These are phyloP conservation scores for Pemphredon lugubris DNA, from an alignment of 2,888 invertebrate genomes.

Conservation along the genomic window DNA sequence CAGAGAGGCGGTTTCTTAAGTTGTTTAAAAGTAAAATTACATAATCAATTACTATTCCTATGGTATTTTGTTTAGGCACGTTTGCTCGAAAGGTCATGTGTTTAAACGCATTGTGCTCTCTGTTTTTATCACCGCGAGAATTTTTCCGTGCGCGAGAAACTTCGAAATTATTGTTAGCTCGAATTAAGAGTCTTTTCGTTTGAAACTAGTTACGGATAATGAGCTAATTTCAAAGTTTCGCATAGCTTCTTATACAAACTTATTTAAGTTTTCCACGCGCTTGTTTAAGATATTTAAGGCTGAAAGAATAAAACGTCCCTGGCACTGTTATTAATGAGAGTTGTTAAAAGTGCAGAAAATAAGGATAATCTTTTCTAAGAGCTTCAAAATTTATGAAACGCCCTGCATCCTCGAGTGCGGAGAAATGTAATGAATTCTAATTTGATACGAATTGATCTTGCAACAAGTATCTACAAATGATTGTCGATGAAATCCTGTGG, in stretches of 20 bases:
- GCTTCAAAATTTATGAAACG: not conserved
- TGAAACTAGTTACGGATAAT: conserved; percentile 37
- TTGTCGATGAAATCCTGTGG: no score
- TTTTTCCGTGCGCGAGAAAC: not conserved
- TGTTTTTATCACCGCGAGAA: no score
- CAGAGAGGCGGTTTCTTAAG: no score
- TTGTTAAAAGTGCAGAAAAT: conserved; percentile 11
- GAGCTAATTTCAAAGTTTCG: conserved; percentile 44
- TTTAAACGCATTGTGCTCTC: no score
- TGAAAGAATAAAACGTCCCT: not conserved
- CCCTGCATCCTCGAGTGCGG: no score
- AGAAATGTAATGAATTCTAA: no score
- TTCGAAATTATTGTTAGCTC: not conserved
- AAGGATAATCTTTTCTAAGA: conserved; percentile 7
- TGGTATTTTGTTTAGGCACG: no score
- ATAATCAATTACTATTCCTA: no score
- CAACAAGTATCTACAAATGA: no score
- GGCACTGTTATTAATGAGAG: conserved; percentile 28
- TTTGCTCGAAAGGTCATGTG: not conserved
- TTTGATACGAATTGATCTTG: no score
- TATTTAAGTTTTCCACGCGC: conserved; percentile 49
- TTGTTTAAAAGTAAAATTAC: no score
- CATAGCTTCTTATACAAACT: conserved; percentile 21
- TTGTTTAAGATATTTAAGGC: conserved; percentile 45
- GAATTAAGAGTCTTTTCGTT: conserved; percentile 26